Percentiles rank a stretch among this genome's conserved stretches.
Conservation (phyloP, 2,113 vertebrate genomes). For the Albula glossodonta region DNA sequence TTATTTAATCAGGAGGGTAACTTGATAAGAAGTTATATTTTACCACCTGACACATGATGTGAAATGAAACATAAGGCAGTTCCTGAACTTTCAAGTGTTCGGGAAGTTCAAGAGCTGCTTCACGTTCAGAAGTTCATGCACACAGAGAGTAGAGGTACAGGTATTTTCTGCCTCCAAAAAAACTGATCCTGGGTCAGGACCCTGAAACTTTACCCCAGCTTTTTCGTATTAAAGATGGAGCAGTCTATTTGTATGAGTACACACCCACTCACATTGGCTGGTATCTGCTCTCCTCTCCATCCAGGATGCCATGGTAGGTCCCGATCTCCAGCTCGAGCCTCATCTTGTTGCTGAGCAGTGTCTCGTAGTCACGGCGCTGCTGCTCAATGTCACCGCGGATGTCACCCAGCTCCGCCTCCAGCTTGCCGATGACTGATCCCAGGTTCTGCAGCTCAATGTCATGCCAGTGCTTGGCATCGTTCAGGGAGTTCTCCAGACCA, state of each 20-base stretch:
- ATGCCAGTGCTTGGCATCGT: constrained; percentile 87
- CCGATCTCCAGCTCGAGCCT: constrained; percentile 83
- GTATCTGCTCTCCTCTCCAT: constrained; percentile 82
- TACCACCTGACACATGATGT: no score
- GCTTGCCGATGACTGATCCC: constrained; percentile 80
- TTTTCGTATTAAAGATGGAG: not conserved
- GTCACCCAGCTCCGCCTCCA: constrained; percentile 86
- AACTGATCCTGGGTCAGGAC: not conserved
- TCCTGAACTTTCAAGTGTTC: not conserved
- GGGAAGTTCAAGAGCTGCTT: not conserved
- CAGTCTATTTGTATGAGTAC: not conserved
- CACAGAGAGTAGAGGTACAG: not conserved
- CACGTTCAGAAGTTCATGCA: not conserved
- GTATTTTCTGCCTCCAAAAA: not conserved
- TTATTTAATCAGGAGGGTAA: no score
- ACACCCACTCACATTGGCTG: constrained; percentile 48
- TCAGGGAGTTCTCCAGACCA: constrained; percentile 86
- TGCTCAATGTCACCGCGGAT: constrained; percentile 79
- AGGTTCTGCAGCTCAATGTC: constrained; percentile 90
- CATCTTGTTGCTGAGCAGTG: constrained; percentile 74
- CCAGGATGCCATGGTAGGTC: constrained; percentile 84
- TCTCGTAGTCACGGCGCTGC: constrained; percentile 80
- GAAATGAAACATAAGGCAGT: no score
- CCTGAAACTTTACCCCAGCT: not conserved
- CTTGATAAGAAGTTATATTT: no score